Conservation (phyloP, 2,888 invertebrate species). For the Polymixis lichenea region DNA sequence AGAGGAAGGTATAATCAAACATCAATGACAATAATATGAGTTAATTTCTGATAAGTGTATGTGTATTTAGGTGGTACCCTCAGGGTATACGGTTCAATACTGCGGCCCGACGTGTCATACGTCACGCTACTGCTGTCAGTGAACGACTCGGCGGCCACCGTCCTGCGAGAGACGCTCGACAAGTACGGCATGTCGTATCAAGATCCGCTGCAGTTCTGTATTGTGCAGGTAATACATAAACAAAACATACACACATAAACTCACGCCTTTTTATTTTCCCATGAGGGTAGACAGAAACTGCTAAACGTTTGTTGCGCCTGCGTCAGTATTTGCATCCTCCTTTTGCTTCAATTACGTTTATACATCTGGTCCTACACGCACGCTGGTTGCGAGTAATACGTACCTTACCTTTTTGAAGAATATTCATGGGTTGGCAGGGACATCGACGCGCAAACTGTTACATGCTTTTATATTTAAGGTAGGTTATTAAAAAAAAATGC, state of each 20-base stretch:
- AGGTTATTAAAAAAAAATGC: no score
- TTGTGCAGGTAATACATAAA: slow-evolving; percentile 95
- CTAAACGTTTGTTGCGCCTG: no score
- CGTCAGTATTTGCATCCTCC: no score
- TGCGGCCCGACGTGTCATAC: slow-evolving; percentile 99
- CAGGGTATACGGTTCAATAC: slow-evolving; percentile 98
- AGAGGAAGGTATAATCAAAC: not conserved
- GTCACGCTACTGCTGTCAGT: slow-evolving; percentile 98
- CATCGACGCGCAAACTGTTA: no score
- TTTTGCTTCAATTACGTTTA: not conserved
- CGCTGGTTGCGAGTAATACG: not conserved
- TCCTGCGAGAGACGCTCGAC: slow-evolving; percentile 98
- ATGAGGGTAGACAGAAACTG: no score
- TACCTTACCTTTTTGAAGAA: not conserved
- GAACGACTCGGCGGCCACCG: slow-evolving; percentile 97
- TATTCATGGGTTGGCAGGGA: no score
- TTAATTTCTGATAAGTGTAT: slow-evolving; percentile 13
- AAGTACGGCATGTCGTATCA: slow-evolving; percentile 98
- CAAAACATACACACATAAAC: not conserved
- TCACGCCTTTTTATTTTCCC: not conserved
- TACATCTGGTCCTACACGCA: not conserved
- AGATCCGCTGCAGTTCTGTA: slow-evolving; percentile 97
- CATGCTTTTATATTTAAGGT: no score
- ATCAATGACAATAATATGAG: not conserved
- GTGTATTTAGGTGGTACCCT: slow-evolving; percentile 94